Conservation (phyloP, 2,888 invertebrate species). For the Crocallis elinguaria region DNA sequence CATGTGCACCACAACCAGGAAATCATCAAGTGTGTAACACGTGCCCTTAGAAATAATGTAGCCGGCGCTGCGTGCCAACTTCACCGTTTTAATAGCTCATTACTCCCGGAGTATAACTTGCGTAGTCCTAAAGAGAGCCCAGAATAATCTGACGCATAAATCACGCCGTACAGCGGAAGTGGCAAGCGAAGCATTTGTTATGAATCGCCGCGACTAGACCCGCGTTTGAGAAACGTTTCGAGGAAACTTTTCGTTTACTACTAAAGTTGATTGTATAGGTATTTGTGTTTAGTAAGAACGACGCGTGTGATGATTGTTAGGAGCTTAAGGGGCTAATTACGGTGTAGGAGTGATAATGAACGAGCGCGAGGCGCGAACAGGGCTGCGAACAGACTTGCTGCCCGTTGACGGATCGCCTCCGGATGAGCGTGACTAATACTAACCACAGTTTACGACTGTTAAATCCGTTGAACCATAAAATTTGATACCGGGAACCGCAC, state of each 20-base stretch:
- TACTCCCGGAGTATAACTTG: conserved; percentile 59
- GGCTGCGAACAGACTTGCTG: conserved; percentile 46
- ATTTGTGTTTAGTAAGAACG: neutral
- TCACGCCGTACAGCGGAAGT: conserved; percentile 56
- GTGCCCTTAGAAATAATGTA: conserved; percentile 64
- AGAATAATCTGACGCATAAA: conserved; percentile 64
- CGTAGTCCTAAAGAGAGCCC: conserved; percentile 55
- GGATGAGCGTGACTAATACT: conserved; percentile 57
- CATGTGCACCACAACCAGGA: conserved; percentile 39
- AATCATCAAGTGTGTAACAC: conserved; percentile 48
- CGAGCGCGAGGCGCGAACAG: conserved; percentile 64
- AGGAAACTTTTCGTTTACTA: neutral
- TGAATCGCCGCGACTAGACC: conserved; percentile 46
- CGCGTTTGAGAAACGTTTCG: conserved; percentile 17
- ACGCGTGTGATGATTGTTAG: conserved; percentile 27
- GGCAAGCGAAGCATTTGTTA: conserved; percentile 50
- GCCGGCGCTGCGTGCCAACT: conserved; percentile 60
- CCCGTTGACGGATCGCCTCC: conserved; percentile 64
- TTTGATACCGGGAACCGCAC: conserved; percentile 48
- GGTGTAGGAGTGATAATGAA: conserved; percentile 69
- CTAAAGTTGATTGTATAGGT: conserved; percentile 1
- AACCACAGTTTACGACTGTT: conserved; percentile 26
- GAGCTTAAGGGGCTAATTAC: conserved; percentile 49
- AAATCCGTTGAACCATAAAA: conserved; percentile 67
- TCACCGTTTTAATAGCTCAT: conserved; percentile 67